These are phyloP conservation scores for Istiophorus platypterus DNA, from an alignment of 2,113 vertebrate genomes.

Conservation along the genomic window DNA sequence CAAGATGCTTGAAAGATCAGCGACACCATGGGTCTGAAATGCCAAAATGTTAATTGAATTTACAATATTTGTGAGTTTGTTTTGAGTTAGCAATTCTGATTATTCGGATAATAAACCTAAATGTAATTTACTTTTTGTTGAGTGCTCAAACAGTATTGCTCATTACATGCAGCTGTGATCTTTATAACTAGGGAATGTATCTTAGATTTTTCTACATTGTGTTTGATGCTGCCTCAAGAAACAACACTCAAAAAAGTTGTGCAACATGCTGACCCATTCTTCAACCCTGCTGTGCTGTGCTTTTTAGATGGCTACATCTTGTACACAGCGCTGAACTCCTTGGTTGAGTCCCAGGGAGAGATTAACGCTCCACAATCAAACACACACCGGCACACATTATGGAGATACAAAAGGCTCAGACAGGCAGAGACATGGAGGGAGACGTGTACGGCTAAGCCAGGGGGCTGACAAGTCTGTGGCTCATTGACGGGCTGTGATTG, in stretches of 20 bases:
- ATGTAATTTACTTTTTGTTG: neutral
- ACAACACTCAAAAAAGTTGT: conserved; percentile 8
- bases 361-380: conserved; percentile 59
- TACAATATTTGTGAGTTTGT: neutral
- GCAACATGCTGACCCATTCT: conserved; percentile 40
- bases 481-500: conserved; percentile 70
- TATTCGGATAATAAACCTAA: neutral
- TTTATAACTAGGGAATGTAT: neutral
- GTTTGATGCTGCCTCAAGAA: conserved; percentile 29
- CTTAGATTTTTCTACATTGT: neutral
- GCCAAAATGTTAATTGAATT: conserved; percentile 28
- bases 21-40: conserved; percentile 32
- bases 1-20: conserved; percentile 51
- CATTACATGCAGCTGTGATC: neutral
- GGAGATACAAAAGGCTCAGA: conserved; percentile 38
- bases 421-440: conserved; percentile 52
- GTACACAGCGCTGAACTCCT: conserved; percentile 25
- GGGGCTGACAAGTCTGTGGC: conserved; percentile 74
- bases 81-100: neutral
- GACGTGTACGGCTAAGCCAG: conserved; percentile 59
- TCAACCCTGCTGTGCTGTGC: conserved; percentile 39
- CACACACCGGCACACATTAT: conserved; percentile 40
- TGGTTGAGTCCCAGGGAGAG: conserved; percentile 43
- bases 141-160: neutral
- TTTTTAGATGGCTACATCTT: conserved; percentile 55